Base-by-base conservation (phyloP, 2,888 invertebrate species). In the Amaurobius ferox region DNA sequence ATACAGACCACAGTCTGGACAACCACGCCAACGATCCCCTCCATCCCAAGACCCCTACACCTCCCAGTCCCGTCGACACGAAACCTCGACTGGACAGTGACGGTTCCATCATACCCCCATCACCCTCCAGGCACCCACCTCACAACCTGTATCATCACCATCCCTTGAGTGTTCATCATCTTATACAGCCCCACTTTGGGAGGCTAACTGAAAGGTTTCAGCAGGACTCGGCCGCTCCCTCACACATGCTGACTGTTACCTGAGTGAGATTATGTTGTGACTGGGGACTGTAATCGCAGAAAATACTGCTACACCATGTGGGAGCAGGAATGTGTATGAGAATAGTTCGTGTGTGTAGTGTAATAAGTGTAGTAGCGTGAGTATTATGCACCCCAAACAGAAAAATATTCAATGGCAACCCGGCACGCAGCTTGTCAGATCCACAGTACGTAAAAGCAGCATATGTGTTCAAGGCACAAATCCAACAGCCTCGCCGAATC, bases 1-100 rank as follows among this genome's bases (percentile, higher is more conserved):
- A 90, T 0, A 94, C 88, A 40, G 88, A 89, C 68, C 55, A 55
- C 23, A 85, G 87, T 28, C 76, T 77, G 39, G 87, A 88, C 80
- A 87, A 87, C 39, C 95, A 92, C 92, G 95, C 92, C 92, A 94
- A 89, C 0, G 94, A 87, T 70, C 88, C 88, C 55, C 76, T 80
- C 13, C 61, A 70, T 55, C 73, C 86, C 79, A 68, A 70, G 28
- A 44, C 62, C 29, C 40, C 70, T 29, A 74, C 77, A 32, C 80
- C 87, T 19, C 89, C 90, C 88, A 90, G 90, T 79, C 90, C 91
- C 71, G 55, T 71, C 28, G 88, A 88, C 68, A 70, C 79, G 26
- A 87, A 81, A 68, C 86, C 88, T 26, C 67, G 79, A 39, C 64
- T 87, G 40, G 73, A 74, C 76, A 74, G 64, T 30, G 78, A 86